Evolutionary conservation across 2,888 invertebrate species (phyloP), one percentile per base, ranked within the genome.

Genomic region (Chrysodeixis includens): DNA sequence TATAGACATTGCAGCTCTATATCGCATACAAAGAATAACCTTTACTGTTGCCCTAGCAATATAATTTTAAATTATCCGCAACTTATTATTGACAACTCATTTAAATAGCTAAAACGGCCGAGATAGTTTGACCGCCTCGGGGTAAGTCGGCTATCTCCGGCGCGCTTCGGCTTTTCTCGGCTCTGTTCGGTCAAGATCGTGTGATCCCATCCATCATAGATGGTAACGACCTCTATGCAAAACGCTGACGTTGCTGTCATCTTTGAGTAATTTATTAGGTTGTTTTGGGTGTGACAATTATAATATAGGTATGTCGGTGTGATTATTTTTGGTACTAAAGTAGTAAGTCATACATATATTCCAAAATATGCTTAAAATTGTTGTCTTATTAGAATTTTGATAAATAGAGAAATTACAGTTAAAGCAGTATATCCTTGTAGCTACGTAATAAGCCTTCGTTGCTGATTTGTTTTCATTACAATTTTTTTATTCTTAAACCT

Each of bases 171-270:
- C 62, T 71, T 76, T 81, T 81, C 77, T 86, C 87, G 88, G 82
- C 69, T 74, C 68, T 82, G 79, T 78, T 89, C 86, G 83, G 83
- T 79, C 71, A 77, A 86, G 87, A 86, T 86, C 87, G 88, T 88
- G 88, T 88, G 86, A 89, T 88, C 83, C 85, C 90, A 93, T 93
- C 90, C 88, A 93, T 93, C 93, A 93, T 86, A 73, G 75, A 78
- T 83, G 82, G 90, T 92, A 92, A 92, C 91, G 91, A 92, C 88
- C 91, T 91, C 86, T 91, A 91, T 92, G 92, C 92, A 89, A 92
- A 92, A 90, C 88, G 84, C 79, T 90, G 89, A 88, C 86, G 85
- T 84, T 76, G 82, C 87, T 87, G 87, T 89, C 89, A 84, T 86
- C 82, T 84, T 78, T 73, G 55, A 63, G 80, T 72, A 86, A 82